Evolutionary conservation across 1,140 invertebrate genomes (phyloP).

Genomic region (Panulirus ornatus): DNA sequence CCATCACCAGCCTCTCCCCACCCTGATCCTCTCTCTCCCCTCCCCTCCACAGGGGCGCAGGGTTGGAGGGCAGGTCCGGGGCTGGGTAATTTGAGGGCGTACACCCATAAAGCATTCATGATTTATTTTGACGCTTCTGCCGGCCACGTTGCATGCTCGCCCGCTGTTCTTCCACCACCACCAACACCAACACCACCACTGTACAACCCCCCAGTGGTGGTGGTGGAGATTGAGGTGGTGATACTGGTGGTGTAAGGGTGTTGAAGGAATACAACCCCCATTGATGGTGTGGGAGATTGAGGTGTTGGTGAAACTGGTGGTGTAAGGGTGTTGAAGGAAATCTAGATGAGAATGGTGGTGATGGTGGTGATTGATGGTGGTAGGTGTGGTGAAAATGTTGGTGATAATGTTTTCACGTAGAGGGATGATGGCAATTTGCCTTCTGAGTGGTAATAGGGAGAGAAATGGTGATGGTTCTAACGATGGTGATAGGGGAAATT

Average conservation of each 20-base stretch:
- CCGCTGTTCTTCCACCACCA: constrained; percentile 38
- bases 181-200: constrained; percentile 28
- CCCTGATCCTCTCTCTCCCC: background rate
- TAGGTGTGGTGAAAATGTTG: background rate
- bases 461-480: background rate
- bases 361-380: background rate
- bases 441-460: background rate
- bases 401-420: too few species aligned
- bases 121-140: constrained; percentile 70
- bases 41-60: background rate
- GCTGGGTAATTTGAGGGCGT: constrained; percentile 70
- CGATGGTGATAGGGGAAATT: background rate
- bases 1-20: background rate
- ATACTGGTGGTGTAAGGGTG: constrained; percentile 20
- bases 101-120: constrained; percentile 69
- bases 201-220: background rate
- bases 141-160: constrained; percentile 60
- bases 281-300: background rate
- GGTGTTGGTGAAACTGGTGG: background rate
- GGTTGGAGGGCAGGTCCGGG: constrained; percentile 16
- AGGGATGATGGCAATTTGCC: too few species aligned
- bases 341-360: background rate
- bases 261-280: background rate
- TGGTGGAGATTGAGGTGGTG: background rate
- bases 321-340: background rate